A percentile compares a stretch with the other conserved stretches of the same genome.
These are phyloP conservation scores for Imbricaverruca yamaguchii DNA, from an alignment of 2,888 invertebrate genomes.

Conservation along the genomic window DNA sequence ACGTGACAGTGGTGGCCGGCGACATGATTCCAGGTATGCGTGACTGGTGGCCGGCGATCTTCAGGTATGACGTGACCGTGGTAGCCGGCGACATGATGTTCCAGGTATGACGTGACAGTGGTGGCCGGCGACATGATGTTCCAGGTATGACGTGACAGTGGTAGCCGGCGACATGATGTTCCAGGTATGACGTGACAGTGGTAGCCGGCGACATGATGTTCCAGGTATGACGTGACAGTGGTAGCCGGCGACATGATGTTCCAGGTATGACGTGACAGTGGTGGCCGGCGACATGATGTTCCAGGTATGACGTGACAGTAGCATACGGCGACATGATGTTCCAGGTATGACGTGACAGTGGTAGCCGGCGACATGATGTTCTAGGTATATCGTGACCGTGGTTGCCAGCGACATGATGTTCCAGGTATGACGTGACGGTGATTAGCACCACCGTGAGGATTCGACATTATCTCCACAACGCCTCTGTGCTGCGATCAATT, in stretches of 20 bases:
- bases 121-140: constrained; percentile 35
- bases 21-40: constrained; percentile 34
- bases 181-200: constrained; percentile 20
- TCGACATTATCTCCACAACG: too few species aligned
- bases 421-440: too few species aligned
- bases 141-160: constrained; percentile 25
- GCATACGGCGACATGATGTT: too few species aligned
- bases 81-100: too few species aligned
- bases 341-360: constrained; percentile 20
- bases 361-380: constrained; percentile 35
- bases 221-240: constrained; percentile 25
- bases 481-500: too few species aligned
- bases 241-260: too few species aligned
- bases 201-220: constrained; percentile 35
- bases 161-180: too few species aligned
- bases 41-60: too few species aligned
- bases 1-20: constrained; percentile 32
- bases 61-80: neutral
- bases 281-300: constrained; percentile 35
- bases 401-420: too few species aligned
- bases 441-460: too few species aligned
- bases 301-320: constrained; percentile 25
- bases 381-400: constrained; percentile 25
- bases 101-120: constrained; percentile 20
- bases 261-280: constrained; percentile 20